phyloP scores from a whole-genome alignment of 2,113 vertebrate species.

The Uropsilus gracilis region DNA sequence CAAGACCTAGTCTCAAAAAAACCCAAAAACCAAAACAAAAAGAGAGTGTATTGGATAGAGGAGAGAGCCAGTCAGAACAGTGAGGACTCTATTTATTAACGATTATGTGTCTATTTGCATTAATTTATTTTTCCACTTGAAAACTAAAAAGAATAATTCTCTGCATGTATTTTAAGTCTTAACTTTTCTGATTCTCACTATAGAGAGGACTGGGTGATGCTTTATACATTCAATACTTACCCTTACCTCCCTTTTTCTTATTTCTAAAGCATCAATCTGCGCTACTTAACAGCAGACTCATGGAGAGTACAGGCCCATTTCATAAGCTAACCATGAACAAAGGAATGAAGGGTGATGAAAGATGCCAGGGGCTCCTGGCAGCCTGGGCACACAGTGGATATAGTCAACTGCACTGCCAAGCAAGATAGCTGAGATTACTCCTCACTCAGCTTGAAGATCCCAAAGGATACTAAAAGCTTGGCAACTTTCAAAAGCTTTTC shows the following conservation, averaged over 20 bases:
- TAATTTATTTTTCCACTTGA: not conserved
- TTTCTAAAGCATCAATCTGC: not conserved
- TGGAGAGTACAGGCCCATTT: not conserved
- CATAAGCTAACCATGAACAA: not conserved
- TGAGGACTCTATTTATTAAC: not conserved
- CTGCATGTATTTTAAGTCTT: not conserved
- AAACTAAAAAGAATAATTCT: conserved; percentile 16
- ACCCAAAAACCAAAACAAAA: too few species aligned
- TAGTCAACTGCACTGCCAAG: not conserved
- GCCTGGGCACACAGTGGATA: not conserved
- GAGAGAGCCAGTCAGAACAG: not conserved
- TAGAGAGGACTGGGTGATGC: not conserved
- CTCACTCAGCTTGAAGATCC: conserved; percentile 4
- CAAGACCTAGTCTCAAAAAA: too few species aligned
- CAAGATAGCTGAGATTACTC: not conserved
- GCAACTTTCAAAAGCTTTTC: conserved; percentile 66
- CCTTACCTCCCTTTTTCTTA: too few species aligned
- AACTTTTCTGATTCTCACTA: not conserved
- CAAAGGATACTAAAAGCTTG: conserved; percentile 48
- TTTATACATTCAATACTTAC: not conserved
- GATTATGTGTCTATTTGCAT: not conserved
- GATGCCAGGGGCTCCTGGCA: not conserved
- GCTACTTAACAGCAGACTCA: not conserved
- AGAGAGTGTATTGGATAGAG: not conserved
- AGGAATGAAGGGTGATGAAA: not conserved